These are phyloP conservation scores for Panagrolaimus sp. DNA, from an alignment of 1,140 invertebrate genomes.

Conservation along the genomic window DNA sequence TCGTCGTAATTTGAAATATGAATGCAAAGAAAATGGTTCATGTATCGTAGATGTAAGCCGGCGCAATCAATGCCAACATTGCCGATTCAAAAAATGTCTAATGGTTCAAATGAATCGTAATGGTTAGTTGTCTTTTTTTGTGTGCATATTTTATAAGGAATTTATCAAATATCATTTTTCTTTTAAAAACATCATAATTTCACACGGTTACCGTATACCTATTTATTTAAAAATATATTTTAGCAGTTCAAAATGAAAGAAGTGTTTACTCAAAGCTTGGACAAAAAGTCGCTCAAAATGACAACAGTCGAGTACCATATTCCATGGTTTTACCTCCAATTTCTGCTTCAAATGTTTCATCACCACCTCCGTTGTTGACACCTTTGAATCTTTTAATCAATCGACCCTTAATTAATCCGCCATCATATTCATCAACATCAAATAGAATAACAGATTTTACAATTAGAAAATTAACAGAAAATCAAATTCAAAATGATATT, in stretches of 20 bases:
- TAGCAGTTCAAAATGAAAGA: slow-evolving; percentile 48
- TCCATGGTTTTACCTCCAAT: slow-evolving; percentile 34
- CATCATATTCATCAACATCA: neutral
- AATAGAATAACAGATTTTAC: slow-evolving; percentile 10
- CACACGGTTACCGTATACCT: too few species aligned
- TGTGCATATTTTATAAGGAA: too few species aligned
- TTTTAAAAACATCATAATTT: neutral
- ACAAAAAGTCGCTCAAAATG: neutral
- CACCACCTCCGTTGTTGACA: neutral
- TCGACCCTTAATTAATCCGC: neutral
- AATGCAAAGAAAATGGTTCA: slow-evolving; percentile 80
- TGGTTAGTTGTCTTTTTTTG: slow-evolving; percentile 66
- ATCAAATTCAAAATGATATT: neutral
- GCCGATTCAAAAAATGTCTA: slow-evolving; percentile 83
- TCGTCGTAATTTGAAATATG: slow-evolving; percentile 53
- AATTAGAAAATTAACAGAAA: slow-evolving; percentile 6
- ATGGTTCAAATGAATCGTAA: slow-evolving; percentile 89
- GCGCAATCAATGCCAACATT: slow-evolving; percentile 88
- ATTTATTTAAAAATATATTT: neutral
- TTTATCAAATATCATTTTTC: slow-evolving; percentile 1
- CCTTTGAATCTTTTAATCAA: neutral
- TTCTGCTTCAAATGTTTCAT: neutral
- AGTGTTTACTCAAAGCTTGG: slow-evolving; percentile 20
- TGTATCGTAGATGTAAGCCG: slow-evolving; percentile 84
- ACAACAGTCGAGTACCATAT: slow-evolving; percentile 22